These are phyloP conservation scores for Tholera decimalis DNA, from an alignment of 2,888 invertebrate genomes.

Conservation along the genomic window DNA sequence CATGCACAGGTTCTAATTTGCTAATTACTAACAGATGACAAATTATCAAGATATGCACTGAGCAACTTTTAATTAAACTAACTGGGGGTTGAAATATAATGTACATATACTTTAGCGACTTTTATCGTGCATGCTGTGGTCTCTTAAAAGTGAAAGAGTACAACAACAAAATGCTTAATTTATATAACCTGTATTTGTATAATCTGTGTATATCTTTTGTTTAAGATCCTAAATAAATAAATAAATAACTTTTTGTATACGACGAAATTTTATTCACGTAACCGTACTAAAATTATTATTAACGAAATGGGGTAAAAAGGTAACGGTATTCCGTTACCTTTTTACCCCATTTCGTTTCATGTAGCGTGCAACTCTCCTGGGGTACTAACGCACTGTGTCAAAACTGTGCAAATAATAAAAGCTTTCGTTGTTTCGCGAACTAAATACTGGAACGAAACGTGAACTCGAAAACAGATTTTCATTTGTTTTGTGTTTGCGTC, in stretches of 20 bases:
- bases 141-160: no score
- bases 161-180: no score
- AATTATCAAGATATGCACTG: no score
- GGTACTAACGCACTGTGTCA: slow-evolving; percentile 16
- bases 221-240: no score
- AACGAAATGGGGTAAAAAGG: no score
- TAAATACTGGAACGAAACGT: slow-evolving; percentile 23
- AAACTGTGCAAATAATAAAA: slow-evolving; percentile 32
- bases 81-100: background rate
- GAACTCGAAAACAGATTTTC: slow-evolving; percentile 14
- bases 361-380: background rate
- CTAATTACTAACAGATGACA: no score
- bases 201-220: no score
- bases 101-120: no score
- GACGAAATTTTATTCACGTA: background rate
- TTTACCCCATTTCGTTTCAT: background rate
- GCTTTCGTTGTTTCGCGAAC: slow-evolving; percentile 24
- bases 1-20: no score
- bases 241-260: no score
- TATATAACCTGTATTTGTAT: no score
- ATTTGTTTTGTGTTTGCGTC: slow-evolving; percentile 13
- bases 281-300: slow-evolving; percentile 1
- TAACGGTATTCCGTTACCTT: background rate
- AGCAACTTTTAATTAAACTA: background rate
- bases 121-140: no score